These are phyloP conservation scores for Synanthedon formicaeformis DNA, from an alignment of 2,888 invertebrate genomes.

Conservation along the genomic window DNA sequence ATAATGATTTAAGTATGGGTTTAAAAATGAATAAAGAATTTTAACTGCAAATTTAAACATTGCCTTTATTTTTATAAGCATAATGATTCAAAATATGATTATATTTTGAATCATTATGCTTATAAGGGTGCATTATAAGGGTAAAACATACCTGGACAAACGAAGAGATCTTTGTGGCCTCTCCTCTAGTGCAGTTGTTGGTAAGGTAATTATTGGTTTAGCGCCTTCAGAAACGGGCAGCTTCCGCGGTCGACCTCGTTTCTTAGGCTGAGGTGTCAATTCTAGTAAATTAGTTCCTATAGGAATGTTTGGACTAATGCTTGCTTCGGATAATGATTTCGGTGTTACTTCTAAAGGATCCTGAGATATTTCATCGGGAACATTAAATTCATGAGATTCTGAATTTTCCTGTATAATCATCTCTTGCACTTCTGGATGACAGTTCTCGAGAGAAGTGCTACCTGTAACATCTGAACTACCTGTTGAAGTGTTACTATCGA, in stretches of 20 bases:
- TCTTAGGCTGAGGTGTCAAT: conserved; percentile 55
- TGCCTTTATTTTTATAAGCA: background rate
- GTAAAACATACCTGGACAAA: conserved; percentile 41
- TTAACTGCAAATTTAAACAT: too few relatives aligned
- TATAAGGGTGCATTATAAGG: too few relatives aligned
- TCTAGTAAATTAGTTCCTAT: conserved; percentile 17
- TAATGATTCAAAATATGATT: background rate
- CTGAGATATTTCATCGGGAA: conserved; percentile 49
- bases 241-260: conserved; percentile 61
- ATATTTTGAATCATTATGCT: too few relatives aligned
- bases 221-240: conserved; percentile 45
- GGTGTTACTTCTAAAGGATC: conserved; percentile 55
- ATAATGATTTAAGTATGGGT: too few relatives aligned
- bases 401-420: conserved; percentile 61
- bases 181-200: conserved; percentile 55
- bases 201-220: conserved; percentile 32
- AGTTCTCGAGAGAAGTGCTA: conserved; percentile 33
- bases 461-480: conserved; percentile 45
- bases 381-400: conserved; percentile 44
- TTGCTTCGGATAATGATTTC: conserved; percentile 20
- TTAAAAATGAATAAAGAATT: too few relatives aligned
- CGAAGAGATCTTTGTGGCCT: conserved; percentile 59
- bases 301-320: conserved; percentile 24
- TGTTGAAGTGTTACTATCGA: conserved; percentile 47
- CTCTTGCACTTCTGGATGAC: conserved; percentile 41